Base-by-base conservation (phyloP, 2,888 invertebrate genomes). In the Aporophyla lueneburgensis region DNA sequence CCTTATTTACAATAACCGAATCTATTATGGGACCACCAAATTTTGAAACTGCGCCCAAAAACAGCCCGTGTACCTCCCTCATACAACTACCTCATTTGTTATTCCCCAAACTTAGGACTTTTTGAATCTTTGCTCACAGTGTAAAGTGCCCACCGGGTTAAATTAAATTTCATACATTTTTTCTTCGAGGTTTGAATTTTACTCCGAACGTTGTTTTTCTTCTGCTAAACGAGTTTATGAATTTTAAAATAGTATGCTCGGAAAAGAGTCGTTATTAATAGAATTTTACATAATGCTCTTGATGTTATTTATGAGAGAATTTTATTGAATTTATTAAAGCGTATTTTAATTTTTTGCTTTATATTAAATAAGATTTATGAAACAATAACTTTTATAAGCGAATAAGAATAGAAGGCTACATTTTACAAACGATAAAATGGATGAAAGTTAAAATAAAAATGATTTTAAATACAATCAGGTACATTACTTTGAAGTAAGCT, bases 21-120 rank as follows among this genome's bases (percentile, higher is more conserved):
- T 46, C 43, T 65, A 79, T 68, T 65, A 24, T 65, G 63, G 0
- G 46, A 46, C 56, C n/a, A 49, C 24, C 49, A 49, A 83, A 65
- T 59, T 2, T 83, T 84, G 80, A 70, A 75, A 61, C 40, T 46
- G 27, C 53, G 68, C 76, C 81, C 53, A 33, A 74, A 27, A 76
- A 69, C 59, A 70, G 67, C 80, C 53, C 81, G 79, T 77, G 40
- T 86, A 49, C 59, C 16, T 40, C 19, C 54, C 33, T 53, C 67
- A 71, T 68, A 70, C 74, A 85, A 87, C 83, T 79, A 79, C 68
- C 78, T 75, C 63, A 33, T 76, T 68, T 69, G 68, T 85, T 71
- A 85, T 85, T 77, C 76, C 56, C 59, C n/a, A 76, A 87, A 88
- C 86, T 81, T 80, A 62, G 27, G 74, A 89, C 75, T 87, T 86